These are phyloP conservation scores for Sclerurus mexicanus DNA, from an alignment of 2,113 vertebrate genomes.

Conservation along the genomic window DNA sequence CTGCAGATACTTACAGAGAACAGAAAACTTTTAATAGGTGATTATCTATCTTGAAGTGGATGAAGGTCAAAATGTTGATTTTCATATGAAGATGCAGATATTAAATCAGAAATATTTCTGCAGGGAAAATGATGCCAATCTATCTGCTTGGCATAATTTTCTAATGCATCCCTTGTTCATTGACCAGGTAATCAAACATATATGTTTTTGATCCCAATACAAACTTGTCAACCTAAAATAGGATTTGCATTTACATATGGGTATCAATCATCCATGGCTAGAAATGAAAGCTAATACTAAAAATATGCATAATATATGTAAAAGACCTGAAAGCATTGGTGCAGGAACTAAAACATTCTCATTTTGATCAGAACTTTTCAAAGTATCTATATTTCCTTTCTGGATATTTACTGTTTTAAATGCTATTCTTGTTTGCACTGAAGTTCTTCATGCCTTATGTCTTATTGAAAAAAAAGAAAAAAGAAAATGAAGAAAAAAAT, in stretches of 20 bases:
- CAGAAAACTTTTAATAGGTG: not conserved
- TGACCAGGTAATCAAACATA: not conserved
- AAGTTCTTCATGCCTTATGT: not conserved
- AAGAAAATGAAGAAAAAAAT: not conserved
- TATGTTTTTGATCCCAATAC: not conserved
- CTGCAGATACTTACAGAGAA: not conserved
- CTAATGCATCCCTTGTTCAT: not conserved
- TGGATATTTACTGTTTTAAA: not conserved
- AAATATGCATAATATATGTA: not conserved
- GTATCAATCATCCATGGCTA: not conserved
- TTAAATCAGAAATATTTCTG: not conserved
- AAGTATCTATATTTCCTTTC: not conserved
- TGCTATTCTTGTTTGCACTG: not conserved
- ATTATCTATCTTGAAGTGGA: not conserved
- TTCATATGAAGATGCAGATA: not conserved
- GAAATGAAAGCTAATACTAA: not conserved
- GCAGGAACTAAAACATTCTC: not conserved
- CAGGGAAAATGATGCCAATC: not conserved
- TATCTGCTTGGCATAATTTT: not conserved
- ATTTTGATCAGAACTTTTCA: not conserved
- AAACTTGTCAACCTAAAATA: not conserved
- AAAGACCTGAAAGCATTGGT: not conserved
- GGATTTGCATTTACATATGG: not conserved
- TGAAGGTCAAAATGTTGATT: not conserved
- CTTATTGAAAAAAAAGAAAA: not conserved